Percentiles rank a stretch among this genome's conserved stretches.
These are phyloP conservation scores for Cherax quadricarinatus DNA, from an alignment of 1,140 invertebrate species.

Conservation along the genomic window DNA sequence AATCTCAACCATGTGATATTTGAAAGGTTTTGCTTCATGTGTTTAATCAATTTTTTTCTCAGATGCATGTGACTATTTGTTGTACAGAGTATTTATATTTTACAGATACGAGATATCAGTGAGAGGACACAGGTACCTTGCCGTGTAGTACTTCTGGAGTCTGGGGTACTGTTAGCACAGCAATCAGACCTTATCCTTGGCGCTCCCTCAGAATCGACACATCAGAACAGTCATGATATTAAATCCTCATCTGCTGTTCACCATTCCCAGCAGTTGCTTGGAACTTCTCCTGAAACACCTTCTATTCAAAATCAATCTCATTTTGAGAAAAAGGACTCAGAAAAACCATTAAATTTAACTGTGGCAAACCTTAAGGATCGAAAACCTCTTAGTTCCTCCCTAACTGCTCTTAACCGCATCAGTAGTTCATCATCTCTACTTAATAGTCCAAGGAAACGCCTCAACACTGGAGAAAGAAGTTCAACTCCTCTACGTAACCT, in stretches of 20 bases:
- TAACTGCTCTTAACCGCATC: constrained; percentile 47
- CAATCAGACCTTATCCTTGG: constrained; percentile 65
- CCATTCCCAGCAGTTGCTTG: constrained; percentile 26
- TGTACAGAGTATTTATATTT: not conserved
- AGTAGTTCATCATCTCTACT: constrained; percentile 52
- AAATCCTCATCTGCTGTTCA: not conserved
- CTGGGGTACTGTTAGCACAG: constrained; percentile 61
- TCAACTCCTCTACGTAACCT: constrained; percentile 36
- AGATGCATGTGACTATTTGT: no score
- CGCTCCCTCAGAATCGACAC: constrained; percentile 6
- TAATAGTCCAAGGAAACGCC: constrained; percentile 35
- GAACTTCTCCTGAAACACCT: constrained; percentile 3
- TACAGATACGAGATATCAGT: constrained; percentile 60
- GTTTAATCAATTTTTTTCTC: no score
- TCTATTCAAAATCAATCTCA: not conserved
- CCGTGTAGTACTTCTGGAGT: constrained; percentile 62
- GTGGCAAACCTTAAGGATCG: constrained; percentile 55
- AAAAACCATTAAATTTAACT: constrained; percentile 45
- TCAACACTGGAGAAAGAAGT: constrained; percentile 11
- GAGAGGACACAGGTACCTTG: constrained; percentile 66
- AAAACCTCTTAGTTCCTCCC: constrained; percentile 62
- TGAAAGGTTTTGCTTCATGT: no score
- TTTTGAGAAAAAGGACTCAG: constrained; percentile 31
- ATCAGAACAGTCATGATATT: not conserved
- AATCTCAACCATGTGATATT: no score